Evolutionary conservation across 2,888 invertebrate species (phyloP), one percentile per base, ranked within the genome.

Genomic region (Metellina segmentata): DNA sequence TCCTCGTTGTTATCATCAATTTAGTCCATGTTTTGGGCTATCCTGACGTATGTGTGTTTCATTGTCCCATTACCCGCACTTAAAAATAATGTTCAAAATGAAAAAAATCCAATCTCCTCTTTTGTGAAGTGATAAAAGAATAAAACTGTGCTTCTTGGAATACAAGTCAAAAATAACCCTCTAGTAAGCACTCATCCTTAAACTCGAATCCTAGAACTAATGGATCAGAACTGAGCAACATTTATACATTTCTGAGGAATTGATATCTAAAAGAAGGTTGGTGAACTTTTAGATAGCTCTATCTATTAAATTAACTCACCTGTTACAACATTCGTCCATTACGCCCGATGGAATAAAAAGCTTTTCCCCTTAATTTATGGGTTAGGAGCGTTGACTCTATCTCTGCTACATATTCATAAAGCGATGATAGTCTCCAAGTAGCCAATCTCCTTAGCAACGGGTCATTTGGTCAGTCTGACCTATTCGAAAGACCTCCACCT

Each of bases 361-460:
- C 13, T 16, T 61, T 61, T 61, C 16, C 34, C 16, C 11, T 19
- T 83, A 89, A 89, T 79, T 85, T 83, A 85, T 83, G 70, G 51
- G 82, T 70, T 61, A 48, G 48, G 89, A 89, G 83, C 89, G 53
- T 85, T 89, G 89, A 89, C 89, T 89, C 34, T 70, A 13, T 52
- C 13, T 69, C 20, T 53, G 19, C 69, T 19, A n/a, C 34, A 16
- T 72, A 51, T 82, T 72, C 72, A 82, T 72, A 82, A 72, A 51
- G 51, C 51, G 51, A 48, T 20, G 51, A 49, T 72, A 51, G 51
- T 72, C 61, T 70, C 79, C 20, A 51, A 77, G 77, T n/a, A 51
- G 52, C 61, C 8, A 81, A 78, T 78, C n/a, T 7, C 81, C 82
- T 49, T 82, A 72, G 82, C 82, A 82, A 82, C 82, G 82, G 70